Percentiles rank a stretch among this genome's conserved stretches.
These are phyloP conservation scores for Entomyzon cyanotis DNA, from an alignment of 2,113 vertebrate genomes.

Conservation along the genomic window DNA sequence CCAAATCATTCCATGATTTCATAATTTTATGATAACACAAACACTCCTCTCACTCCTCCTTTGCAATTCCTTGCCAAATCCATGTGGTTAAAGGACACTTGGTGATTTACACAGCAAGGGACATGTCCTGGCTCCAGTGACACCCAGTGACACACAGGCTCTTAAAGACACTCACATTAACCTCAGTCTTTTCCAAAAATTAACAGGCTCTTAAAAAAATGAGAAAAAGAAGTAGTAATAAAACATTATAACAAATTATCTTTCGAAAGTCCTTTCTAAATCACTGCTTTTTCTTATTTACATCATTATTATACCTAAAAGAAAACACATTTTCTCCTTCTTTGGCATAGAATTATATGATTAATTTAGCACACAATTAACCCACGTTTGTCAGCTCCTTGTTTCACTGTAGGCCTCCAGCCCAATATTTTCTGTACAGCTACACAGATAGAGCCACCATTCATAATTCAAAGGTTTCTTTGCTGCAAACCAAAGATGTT, in stretches of 20 bases:
- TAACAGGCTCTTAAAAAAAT: background rate
- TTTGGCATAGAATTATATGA: background rate
- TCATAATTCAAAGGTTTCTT: background rate
- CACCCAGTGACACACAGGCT: background rate
- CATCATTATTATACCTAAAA: background rate
- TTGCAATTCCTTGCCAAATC: background rate
- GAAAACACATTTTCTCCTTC: background rate
- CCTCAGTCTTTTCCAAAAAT: background rate
- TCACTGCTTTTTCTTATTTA: background rate
- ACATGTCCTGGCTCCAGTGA: background rate
- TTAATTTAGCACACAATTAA: background rate
- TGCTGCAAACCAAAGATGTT: background rate
- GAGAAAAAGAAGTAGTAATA: background rate
- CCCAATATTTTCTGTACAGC: background rate
- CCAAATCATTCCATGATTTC: background rate
- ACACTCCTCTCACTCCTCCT: background rate
- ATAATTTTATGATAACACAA: fast-evolving
- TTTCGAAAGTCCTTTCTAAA: background rate
- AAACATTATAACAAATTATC: background rate
- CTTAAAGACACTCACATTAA: background rate
- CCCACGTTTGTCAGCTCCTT: background rate
- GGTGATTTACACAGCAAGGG: background rate
- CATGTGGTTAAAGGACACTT: background rate
- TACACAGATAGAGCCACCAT: background rate
- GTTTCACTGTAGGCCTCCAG: background rate